Percentiles rank a stretch among this genome's conserved stretches.
Evolutionary conservation across 2,888 invertebrate species (phyloP).

Genomic region (Drosophila emarginata): DNA sequence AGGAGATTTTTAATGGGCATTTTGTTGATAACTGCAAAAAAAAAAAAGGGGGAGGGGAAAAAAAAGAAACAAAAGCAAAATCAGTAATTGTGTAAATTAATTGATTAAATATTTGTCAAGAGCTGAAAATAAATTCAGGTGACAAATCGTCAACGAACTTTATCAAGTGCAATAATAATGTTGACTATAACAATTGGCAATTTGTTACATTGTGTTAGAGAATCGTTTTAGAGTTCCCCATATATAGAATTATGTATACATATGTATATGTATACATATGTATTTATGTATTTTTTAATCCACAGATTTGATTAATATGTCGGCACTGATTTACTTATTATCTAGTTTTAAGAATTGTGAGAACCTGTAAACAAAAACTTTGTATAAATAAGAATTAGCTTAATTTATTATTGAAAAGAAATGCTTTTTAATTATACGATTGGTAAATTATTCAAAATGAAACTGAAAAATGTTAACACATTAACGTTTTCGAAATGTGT

Average conservation of each 20-base stretch:
- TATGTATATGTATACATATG: no score
- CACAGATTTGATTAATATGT: no score
- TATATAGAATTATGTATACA: neutral
- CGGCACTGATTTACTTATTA: no score
- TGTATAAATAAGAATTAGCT: no score
- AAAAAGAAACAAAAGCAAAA: neutral
- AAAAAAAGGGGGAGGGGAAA: neutral
- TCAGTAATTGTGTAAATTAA: conserved; percentile 29
- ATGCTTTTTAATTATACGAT: neutral
- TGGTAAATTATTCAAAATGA: neutral
- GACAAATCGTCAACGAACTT: conserved; percentile 39
- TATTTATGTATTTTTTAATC: no score
- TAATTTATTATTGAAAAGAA: neutral
- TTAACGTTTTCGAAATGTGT: conserved; percentile 27
- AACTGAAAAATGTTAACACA: neutral
- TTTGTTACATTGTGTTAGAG: neutral
- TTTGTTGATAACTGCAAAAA: neutral
- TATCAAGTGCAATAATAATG: conserved; percentile 8
- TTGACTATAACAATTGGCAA: conserved; percentile 40
- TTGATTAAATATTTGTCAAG: conserved; percentile 33
- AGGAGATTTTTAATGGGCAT: conserved; percentile 92
- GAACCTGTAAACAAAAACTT: no score
- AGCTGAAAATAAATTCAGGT: conserved; percentile 16
- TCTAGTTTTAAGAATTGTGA: no score
- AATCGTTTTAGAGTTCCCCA: neutral